Evolutionary conservation across 2,888 invertebrate species (phyloP), one percentile per base, ranked within the genome.

Genomic region (Trichogramma dendrolimi): DNA sequence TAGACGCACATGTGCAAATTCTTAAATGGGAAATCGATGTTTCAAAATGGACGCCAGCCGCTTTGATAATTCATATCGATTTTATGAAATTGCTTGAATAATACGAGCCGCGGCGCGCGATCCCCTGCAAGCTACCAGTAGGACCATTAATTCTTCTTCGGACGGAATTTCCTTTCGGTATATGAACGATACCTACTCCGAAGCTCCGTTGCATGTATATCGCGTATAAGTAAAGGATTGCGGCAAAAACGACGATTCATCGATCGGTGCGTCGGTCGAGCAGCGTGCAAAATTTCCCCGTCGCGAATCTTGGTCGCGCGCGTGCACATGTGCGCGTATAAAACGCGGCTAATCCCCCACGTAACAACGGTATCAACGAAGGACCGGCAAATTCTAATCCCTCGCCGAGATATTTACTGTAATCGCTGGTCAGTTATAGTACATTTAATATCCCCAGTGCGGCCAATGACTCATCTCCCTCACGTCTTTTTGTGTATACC

Each of bases 381-480:
- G 27, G 27, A 27, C 27, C 27, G 27, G 27, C 27, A 27, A 27
- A 27, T 27, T 27, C 27, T 27, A 27, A 27, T 27, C 27, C 27
- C 27, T 27, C 27, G 27, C 3, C 27, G 27, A 27, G 27, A 27
- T 27, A 27, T 27, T 27, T 27, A 27, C 27, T 27, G 27, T 27
- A 27, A 27, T 27, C 27, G 67, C 68, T 71, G 66, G 70, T 68
- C 73, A 72, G 71, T 73, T 72, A 71, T 70, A 68, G 66, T 66
- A 68, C 43, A 11, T 11, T 68, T 72, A 74, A 72, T 74, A 69
- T 70, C 71, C 72, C 71, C 71, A 65, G 66, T 69, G 71, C 69
- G 71, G 67, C 70, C 71, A 68, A 75, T 75, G 76, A 76, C 71
- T 76, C 75, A 73, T 76, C 71, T 69, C 40, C 27, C 27, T 27